phyloP scores from a whole-genome alignment of 2,797 vertebrate genomes.

The Schizopygopsis pylzovi region DNA sequence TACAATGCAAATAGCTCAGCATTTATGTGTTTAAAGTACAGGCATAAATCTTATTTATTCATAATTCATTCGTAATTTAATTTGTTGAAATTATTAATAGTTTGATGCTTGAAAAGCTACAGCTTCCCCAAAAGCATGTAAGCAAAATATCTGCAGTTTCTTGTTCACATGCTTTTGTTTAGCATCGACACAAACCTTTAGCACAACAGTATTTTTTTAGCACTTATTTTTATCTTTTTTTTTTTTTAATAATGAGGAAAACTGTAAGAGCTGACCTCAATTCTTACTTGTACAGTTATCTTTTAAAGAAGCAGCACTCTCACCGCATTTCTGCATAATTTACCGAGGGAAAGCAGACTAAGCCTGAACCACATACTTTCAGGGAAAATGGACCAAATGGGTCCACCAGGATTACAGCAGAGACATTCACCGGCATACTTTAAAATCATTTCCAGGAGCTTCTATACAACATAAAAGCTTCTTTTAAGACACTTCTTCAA shows the following conservation, averaged over 20 bases:
- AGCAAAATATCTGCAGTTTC: neutral
- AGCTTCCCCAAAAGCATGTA: neutral
- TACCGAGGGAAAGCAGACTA: slow-evolving; percentile 20
- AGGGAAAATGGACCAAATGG: slow-evolving; percentile 27
- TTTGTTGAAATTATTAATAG: neutral
- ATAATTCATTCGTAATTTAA: neutral
- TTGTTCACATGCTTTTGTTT: neutral
- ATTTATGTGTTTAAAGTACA: neutral
- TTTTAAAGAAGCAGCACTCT: neutral
- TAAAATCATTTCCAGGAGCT: neutral
- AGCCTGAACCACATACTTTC: slow-evolving; percentile 16
- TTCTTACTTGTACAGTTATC: slow-evolving; percentile 29
- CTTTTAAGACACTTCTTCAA: neutral
- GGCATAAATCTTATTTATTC: neutral
- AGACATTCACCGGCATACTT: neutral
- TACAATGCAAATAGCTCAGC: neutral
- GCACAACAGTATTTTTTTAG: neutral
- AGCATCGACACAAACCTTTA: neutral
- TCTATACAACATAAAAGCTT: neutral
- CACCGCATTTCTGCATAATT: slow-evolving; percentile 17
- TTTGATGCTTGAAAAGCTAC: neutral
- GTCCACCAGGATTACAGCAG: slow-evolving; percentile 5
- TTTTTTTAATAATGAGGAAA: slow-evolving; percentile 25
- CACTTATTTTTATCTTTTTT: neutral
- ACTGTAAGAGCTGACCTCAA: slow-evolving; percentile 12